A percentile compares a stretch with the other conserved stretches of the same genome.
Conservation (phyloP, 2,113 vertebrate species). For the Chaenocephalus aceratus region DNA sequence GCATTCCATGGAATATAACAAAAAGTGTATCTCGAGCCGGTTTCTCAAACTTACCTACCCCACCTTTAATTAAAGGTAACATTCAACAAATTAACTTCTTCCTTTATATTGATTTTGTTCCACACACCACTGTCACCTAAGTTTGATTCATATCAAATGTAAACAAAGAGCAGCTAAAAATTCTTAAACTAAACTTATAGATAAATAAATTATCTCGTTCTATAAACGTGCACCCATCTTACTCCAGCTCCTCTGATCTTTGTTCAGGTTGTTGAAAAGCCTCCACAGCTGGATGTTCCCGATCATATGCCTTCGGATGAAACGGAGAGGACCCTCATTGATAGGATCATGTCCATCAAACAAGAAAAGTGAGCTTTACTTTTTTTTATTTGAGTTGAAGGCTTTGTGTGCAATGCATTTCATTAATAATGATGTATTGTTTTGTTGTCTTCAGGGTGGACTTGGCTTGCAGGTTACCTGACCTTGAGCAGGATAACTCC, state of each 20-base stretch:
- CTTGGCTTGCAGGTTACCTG: constrained; percentile 90
- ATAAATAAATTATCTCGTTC: not conserved
- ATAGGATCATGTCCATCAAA: constrained; percentile 93
- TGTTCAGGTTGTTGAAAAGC: constrained; percentile 68
- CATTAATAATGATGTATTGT: not conserved
- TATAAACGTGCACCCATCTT: not conserved
- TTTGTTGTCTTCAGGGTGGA: constrained; percentile 84
- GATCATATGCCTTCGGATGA: constrained; percentile 72
- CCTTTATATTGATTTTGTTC: not conserved
- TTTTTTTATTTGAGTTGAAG: not conserved
- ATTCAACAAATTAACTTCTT: not conserved
- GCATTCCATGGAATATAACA: too few relatives aligned
- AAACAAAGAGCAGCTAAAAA: not conserved
- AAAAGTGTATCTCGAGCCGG: too few relatives aligned
- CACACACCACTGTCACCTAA: not conserved
- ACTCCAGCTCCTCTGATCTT: constrained; percentile 15
- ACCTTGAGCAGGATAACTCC: constrained; percentile 90
- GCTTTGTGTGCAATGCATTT: not conserved
- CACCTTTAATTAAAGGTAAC: not conserved
- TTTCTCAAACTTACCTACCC: too few relatives aligned
- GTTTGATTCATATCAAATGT: not conserved
- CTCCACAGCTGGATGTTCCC: constrained; percentile 57
- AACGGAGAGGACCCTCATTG: constrained; percentile 85
- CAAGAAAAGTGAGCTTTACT: constrained; percentile 90
- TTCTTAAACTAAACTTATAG: not conserved